A percentile compares a stretch with the other conserved stretches of the same genome.
phyloP scores from a whole-genome alignment of 2,888 invertebrate species.

The Lottia scabra region DNA sequence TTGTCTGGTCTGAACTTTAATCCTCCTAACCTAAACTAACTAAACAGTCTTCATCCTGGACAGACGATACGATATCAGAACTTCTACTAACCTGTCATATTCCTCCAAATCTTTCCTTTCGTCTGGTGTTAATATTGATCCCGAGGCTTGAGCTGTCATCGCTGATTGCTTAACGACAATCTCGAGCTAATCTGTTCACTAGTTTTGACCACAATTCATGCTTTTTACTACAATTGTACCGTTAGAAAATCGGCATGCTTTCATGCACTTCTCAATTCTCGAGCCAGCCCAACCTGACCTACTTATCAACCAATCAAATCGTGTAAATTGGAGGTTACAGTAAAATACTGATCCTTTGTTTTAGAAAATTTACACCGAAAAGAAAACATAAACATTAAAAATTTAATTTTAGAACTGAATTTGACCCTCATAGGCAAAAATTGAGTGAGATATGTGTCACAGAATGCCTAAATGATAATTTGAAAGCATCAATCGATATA shows the following conservation, averaged over 20 bases:
- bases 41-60: too few relatives aligned
- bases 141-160: conserved; percentile 19
- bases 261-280: neutral
- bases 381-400: too few relatives aligned
- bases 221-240: neutral
- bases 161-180: neutral
- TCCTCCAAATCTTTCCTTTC: conserved; percentile 39
- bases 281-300: neutral
- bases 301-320: neutral
- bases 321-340: too few relatives aligned
- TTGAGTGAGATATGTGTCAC: too few relatives aligned
- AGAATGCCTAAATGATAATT: too few relatives aligned
- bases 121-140: conserved; percentile 25
- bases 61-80: neutral
- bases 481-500: too few relatives aligned
- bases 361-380: too few relatives aligned
- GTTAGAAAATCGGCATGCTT: neutral
- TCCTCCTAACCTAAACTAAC: too few relatives aligned
- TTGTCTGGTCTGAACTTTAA: too few relatives aligned
- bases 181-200: neutral
- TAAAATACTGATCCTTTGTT: too few relatives aligned
- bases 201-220: neutral
- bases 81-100: conserved; percentile 37
- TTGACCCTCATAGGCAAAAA: too few relatives aligned
- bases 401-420: too few relatives aligned